phyloP scores from a whole-genome alignment of 2,113 vertebrate species.

The Halcyon malimbica region DNA sequence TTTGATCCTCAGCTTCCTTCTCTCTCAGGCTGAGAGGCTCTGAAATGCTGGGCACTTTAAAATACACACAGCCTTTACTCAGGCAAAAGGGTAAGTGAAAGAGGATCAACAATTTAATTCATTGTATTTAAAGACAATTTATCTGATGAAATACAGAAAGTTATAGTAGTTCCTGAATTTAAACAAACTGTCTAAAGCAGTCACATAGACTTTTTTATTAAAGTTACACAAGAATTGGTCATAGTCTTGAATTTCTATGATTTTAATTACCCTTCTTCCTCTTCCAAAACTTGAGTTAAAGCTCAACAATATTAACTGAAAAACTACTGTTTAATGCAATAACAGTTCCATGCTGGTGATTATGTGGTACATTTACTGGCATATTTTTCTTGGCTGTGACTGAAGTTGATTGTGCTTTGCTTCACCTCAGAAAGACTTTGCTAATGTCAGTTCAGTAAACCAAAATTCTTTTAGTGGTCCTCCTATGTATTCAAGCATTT shows the following conservation, averaged over 20 bases:
- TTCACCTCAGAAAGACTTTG: not conserved
- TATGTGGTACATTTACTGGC: not conserved
- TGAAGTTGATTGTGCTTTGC: not conserved
- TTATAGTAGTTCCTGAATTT: not conserved
- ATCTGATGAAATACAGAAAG: not conserved
- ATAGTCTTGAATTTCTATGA: not conserved
- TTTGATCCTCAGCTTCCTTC: not conserved
- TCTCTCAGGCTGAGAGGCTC: not conserved
- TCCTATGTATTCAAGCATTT: not conserved
- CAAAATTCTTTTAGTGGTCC: not conserved
- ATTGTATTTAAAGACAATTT: not conserved
- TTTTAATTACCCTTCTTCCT: not conserved
- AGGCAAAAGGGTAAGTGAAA: not conserved
- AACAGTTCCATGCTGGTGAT: not conserved
- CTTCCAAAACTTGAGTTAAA: not conserved
- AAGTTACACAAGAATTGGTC: not conserved
- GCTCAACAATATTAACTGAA: not conserved
- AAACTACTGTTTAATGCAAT: not conserved
- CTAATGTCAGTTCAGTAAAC: not conserved
- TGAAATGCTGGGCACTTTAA: not conserved
- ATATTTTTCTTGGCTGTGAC: not conserved
- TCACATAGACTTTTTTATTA: not conserved
- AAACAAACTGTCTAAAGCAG: not conserved
- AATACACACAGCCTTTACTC: not conserved
- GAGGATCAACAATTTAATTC: not conserved